Base-by-base conservation (phyloP, 2,113 vertebrate genomes). In the Equus przewalskii region DNA sequence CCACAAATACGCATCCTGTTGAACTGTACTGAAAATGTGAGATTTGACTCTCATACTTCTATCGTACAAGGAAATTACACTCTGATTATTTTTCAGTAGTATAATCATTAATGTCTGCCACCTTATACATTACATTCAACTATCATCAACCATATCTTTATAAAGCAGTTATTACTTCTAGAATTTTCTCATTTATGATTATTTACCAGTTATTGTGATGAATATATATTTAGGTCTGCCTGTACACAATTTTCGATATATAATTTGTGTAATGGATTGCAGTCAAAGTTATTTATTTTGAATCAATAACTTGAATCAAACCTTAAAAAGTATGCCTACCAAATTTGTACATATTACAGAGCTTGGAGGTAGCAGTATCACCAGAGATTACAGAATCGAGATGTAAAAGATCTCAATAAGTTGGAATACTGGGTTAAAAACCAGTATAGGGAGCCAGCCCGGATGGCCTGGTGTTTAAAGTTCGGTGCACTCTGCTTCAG, bases 11-110 rank as follows among this genome's bases (percentile, higher is more conserved):
- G 19, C 56, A 85, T 88, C 24, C 10, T 76, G 46, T 41, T 96
- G 56, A 96, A 91, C 65, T 78, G 11, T 91, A 82, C 78, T 83
- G 44, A 80, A 96, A 62, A 83, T 41, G 85, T 58, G 54, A 94
- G 54, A 89, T 94, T 72, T 91, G 70, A 91, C 62, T 91, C 44
- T 49, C 36, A 60, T 73, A 87, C 6, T 60, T 95, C 9, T 44
- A 60, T 84, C 54, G 91, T 67, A 92, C 30, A 82, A 93, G 73
- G 33, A 72, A 95, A 91, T 96, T 72, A 88, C 3, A 84, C 3
- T 91, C 19, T 72, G 89, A 73, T 18, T 87, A 36, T 60, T 85
- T 84, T 84, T 89, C 58, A 80, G 41, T n/a, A 41, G 36, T 69
- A 33, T 58, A 91, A 80, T 79, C 79, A 89, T 24, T 69, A 46